phyloP scores from a whole-genome alignment of 1,140 invertebrate genomes.

The Heterodera carotae region DNA sequence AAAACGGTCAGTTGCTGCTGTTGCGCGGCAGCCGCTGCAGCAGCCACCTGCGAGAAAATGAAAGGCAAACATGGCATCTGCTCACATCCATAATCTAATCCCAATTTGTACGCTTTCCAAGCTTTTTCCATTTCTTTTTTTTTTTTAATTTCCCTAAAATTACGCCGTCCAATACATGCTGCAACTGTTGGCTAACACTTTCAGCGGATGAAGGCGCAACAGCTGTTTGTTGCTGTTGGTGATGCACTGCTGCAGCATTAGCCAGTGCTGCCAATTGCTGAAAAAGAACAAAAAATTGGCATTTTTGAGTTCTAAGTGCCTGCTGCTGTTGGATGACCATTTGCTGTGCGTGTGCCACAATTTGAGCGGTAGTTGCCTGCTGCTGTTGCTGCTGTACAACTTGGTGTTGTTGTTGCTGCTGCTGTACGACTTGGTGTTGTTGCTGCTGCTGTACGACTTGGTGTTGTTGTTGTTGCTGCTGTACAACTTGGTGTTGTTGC shows the following conservation, averaged over 20 bases:
- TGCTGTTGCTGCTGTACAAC: constrained; percentile 8
- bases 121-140: too few relatives aligned
- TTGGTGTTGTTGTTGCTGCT: background rate
- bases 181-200: constrained; percentile 30
- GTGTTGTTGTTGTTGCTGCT: constrained; percentile 2
- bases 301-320: constrained; percentile 27
- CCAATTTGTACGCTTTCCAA: too few relatives aligned
- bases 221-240: constrained; percentile 26
- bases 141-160: background rate
- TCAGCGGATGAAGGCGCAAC: constrained; percentile 3
- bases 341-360: constrained; percentile 42
- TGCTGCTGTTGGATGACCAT: constrained; percentile 43
- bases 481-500: background rate
- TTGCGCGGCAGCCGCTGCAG: background rate
- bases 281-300: constrained; percentile 30
- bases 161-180: constrained; percentile 16
- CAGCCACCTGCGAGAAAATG: background rate
- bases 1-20: background rate
- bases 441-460: background rate
- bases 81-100: too few relatives aligned
- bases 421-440: background rate
- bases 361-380: constrained; percentile 29
- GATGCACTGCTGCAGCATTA: constrained; percentile 32
- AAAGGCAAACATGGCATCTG: background rate
- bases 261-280: constrained; percentile 27